Conservation (phyloP, 2,113 vertebrate species). For the Cepphus grylle region DNA sequence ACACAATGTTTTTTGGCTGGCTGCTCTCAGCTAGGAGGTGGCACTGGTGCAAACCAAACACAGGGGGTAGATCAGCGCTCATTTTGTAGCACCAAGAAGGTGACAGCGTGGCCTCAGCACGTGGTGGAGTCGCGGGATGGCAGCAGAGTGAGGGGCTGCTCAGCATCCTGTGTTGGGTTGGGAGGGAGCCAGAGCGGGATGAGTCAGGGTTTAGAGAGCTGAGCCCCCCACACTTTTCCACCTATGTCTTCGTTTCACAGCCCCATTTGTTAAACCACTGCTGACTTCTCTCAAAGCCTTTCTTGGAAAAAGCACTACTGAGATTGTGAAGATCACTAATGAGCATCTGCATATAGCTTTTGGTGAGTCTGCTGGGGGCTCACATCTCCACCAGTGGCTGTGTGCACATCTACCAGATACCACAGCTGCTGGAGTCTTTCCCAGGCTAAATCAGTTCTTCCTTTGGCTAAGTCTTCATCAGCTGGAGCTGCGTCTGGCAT, state of each 20-base stretch:
- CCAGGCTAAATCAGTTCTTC: neutral
- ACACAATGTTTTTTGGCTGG: neutral
- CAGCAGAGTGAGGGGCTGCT: neutral
- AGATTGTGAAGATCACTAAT: neutral
- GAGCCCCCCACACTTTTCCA: neutral
- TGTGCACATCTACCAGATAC: neutral
- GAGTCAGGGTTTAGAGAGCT: neutral
- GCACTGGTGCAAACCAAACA: neutral
- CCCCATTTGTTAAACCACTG: neutral
- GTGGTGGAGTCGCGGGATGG: accelerated
- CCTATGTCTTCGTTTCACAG: neutral
- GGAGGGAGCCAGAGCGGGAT: neutral
- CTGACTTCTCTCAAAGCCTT: neutral
- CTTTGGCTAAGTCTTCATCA: neutral
- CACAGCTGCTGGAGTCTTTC: neutral
- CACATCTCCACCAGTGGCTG: neutral
- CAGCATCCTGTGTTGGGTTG: accelerated
- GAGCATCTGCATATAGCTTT: neutral
- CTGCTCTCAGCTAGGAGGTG: neutral
- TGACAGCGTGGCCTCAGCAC: neutral
- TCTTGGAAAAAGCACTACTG: neutral
- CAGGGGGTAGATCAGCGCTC: neutral
- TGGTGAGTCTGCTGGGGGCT: neutral
- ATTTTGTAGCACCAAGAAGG: neutral
- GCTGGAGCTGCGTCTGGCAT: neutral